Evolutionary conservation across 2,113 vertebrate genomes (phyloP).

Genomic region (Otus sunia): DNA sequence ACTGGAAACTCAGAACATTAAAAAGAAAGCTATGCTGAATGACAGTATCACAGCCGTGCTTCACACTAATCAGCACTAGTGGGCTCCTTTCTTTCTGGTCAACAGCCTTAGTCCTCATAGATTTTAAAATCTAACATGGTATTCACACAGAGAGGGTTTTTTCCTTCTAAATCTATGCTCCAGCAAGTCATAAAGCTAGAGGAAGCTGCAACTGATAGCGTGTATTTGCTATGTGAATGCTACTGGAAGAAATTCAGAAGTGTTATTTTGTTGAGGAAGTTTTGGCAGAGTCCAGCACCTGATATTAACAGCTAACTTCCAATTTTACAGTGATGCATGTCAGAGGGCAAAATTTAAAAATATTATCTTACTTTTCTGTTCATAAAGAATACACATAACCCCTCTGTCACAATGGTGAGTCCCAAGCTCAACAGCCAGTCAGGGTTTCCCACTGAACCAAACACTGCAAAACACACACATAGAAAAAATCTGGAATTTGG

Average conservation of each 20-base stretch:
- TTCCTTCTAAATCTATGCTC: not conserved
- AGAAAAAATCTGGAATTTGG: not conserved
- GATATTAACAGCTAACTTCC: not conserved
- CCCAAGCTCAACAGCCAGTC: constrained; percentile 20
- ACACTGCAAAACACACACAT: not conserved
- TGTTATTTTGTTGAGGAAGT: not conserved
- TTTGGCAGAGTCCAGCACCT: not conserved
- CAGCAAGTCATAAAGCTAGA: not conserved
- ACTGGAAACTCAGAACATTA: constrained; percentile 6
- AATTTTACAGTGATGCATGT: constrained; percentile 10
- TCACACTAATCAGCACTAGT: not conserved
- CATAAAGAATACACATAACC: not conserved
- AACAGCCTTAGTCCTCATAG: not conserved
- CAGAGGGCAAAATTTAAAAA: not conserved
- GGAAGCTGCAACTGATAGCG: not conserved
- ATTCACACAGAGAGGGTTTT: accelerated
- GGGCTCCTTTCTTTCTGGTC: constrained; percentile 17
- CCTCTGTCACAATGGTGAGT: not conserved
- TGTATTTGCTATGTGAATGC: not conserved
- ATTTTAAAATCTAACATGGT: not conserved
- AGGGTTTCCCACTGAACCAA: constrained; percentile 43
- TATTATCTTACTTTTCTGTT: not conserved
- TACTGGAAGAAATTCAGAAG: constrained; percentile 22
- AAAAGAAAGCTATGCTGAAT: not conserved
- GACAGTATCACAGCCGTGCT: not conserved